Base-by-base conservation (phyloP, 2,113 vertebrate species). In the Ginglymostoma cirratum region DNA sequence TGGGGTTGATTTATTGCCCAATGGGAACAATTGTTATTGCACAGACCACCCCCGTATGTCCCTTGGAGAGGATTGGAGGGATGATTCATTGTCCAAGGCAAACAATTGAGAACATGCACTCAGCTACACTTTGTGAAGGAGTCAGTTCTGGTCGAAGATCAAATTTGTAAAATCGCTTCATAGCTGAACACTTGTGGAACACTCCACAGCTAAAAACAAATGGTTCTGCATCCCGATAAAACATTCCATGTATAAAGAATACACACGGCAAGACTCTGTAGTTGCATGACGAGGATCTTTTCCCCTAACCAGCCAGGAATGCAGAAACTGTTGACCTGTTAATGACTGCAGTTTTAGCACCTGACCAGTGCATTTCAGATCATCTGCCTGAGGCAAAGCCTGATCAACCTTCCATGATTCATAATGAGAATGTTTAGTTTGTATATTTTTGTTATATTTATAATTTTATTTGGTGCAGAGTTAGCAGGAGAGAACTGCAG, bases 401-500 rank as follows among this genome's bases (percentile, higher is more conserved):
- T 69, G 92, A 67, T 45, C 65, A 67, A 65, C 17, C 65, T 94
- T 69, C n/a, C 92, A 5, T 94, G 30, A 27, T 94, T 70, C 70
- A 42, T 42, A 15, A 94, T 70, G 92, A 94, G 42, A 95, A 27
- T 52, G 67, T 72, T 95, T 76, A 95, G 69, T 95, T 95, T 72
- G 67, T 95, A 72, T 95, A 95, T 95, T 95, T 76, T 95, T 72
- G 94, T 95, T 48, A 30, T 90, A 95, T 95, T 95, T 95, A 95
- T 94, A 67, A 94, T 94, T 45, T 70, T 45, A 95, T 72, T 95
- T 21, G 24, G 8, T 52, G 94, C 67, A 72, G 27, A 69, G 48
- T 95, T 72, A 48, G 65, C 67, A 94, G 48, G 23, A 30, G 69
- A 69, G 30, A 27, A 30, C 42, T 42, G 52, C 67, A 72, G 66